Conservation (phyloP, 2,888 invertebrate genomes). For the Oxystoma pomonae region DNA sequence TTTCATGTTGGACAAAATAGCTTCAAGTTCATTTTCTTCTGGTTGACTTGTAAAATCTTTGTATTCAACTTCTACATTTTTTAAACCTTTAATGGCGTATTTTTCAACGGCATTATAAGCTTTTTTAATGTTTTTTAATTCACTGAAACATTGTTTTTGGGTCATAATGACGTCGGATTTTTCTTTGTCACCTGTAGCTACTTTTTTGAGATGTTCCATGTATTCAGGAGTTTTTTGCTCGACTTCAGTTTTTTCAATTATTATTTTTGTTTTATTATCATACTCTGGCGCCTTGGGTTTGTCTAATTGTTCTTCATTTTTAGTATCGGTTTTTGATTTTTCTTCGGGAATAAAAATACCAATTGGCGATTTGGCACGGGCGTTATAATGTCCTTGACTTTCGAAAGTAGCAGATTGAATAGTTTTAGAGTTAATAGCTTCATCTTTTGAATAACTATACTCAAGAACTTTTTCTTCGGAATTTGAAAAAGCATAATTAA, state of each 20-base stretch:
- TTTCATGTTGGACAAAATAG: constrained; percentile 29
- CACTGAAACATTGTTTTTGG: constrained; percentile 40
- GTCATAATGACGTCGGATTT: constrained; percentile 35
- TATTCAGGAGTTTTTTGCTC: constrained; percentile 31
- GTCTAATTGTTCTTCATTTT: constrained; percentile 3
- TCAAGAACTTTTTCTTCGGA: constrained; percentile 34
- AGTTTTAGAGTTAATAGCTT: constrained; percentile 32
- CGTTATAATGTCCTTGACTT: constrained; percentile 45
- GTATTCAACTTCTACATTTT: constrained; percentile 22
- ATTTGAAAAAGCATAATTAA: constrained; percentile 38
- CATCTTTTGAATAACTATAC: constrained; percentile 29
- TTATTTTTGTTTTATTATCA: constrained; percentile 23
- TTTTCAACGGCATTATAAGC: constrained; percentile 34
- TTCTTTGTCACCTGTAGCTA: constrained; percentile 34
- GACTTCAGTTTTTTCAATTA: constrained; percentile 26
- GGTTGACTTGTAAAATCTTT: constrained; percentile 18
- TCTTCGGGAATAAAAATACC: constrained; percentile 39
- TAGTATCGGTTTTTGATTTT: constrained; percentile 3
- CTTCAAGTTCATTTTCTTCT: constrained; percentile 26
- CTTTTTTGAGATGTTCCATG: constrained; percentile 35
- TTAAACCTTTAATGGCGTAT: constrained; percentile 21
- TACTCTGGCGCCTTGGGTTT: constrained; percentile 8
- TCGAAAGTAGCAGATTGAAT: constrained; percentile 44
- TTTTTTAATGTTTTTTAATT: constrained; percentile 38
- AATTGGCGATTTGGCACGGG: constrained; percentile 40